Evolutionary conservation across 2,888 invertebrate genomes (phyloP).

Genomic region (Atherix ibis): DNA sequence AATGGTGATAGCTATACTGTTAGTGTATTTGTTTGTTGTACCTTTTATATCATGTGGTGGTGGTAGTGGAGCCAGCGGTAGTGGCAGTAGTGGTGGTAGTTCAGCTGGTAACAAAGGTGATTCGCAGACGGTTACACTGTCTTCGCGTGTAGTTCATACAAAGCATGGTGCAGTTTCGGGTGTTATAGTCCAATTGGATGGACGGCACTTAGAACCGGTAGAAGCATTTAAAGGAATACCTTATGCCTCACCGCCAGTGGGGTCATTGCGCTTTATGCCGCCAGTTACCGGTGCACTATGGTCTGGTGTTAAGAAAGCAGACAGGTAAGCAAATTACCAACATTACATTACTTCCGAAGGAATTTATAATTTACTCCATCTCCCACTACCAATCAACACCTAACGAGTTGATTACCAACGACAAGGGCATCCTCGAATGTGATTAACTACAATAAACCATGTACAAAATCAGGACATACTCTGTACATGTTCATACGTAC

Average conservation of each 20-base stretch:
- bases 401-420: too few relatives aligned
- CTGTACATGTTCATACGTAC: too few relatives aligned
- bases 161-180: slow-evolving; percentile 80
- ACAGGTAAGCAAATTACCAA: slow-evolving; percentile 34
- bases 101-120: slow-evolving; percentile 22
- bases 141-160: slow-evolving; percentile 71
- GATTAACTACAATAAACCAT: background rate
- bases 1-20: slow-evolving; percentile 31
- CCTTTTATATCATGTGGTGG: slow-evolving; percentile 19
- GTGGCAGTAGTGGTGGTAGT: slow-evolving; percentile 15
- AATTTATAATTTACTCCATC: too few relatives aligned
- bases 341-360: too few relatives aligned
- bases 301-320: slow-evolving; percentile 78
- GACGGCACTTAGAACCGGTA: slow-evolving; percentile 69
- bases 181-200: slow-evolving; percentile 66
- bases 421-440: background rate
- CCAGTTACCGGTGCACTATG: slow-evolving; percentile 87
- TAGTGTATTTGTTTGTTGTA: slow-evolving; percentile 18
- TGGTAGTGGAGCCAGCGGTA: slow-evolving; percentile 16
- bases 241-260: slow-evolving; percentile 84
- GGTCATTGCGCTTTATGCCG: slow-evolving; percentile 86
- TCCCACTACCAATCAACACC: too few relatives aligned
- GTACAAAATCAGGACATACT: too few relatives aligned
- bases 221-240: slow-evolving; percentile 89
- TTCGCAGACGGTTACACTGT: slow-evolving; percentile 38